Evolutionary conservation across 2,888 invertebrate species (phyloP), one percentile per base, ranked within the genome.

Genomic region (Drepana falcataria): DNA sequence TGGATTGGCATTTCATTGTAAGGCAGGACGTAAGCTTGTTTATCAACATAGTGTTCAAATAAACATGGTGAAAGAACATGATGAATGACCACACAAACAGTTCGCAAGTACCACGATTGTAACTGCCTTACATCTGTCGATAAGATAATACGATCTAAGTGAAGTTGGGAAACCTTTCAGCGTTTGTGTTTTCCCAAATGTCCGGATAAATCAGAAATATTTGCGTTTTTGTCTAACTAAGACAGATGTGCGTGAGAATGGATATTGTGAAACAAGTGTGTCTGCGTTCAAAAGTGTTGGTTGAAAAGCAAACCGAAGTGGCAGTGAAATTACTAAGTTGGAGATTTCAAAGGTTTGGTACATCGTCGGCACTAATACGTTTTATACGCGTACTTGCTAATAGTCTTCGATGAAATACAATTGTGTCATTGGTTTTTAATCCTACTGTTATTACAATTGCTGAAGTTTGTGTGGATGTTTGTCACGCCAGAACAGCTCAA

Each of bases 91-190:
- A 3, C 2, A 44, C 9, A 9, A 44, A 44, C 9, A 9, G 44
- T 6, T 9, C 6, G 44, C 9, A 9, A 3, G 6, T 9, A 44
- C 44, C 6, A 6, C 21, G 35, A 33, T 49, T 49, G 49, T 49
- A 49, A 49, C 49, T 51, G 51, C 34, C 51, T 51, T 40, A 34
- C 35, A 34, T 51, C 51, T 51, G 51, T 51, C 51, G 40, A 47
- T 49, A 44, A 55, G 54, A 58, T 51, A 52, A 56, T 56, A 55
- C 55, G 54, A 9, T 35, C 35, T 49, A 51, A 55, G 48, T 52
- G 48, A 48, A 48, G 44, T 51, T 37, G 51, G 35, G 41, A 51
- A 49, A 51, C 41, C 51, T 51, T 51, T 51, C 51, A 51, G 51
- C 49, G 34, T 40, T 51, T 51, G 40, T 51, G 51, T 51, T 51